These are phyloP conservation scores for Poeciliopsis gracilis DNA, from an alignment of 2,797 vertebrate species.

Conservation along the genomic window DNA sequence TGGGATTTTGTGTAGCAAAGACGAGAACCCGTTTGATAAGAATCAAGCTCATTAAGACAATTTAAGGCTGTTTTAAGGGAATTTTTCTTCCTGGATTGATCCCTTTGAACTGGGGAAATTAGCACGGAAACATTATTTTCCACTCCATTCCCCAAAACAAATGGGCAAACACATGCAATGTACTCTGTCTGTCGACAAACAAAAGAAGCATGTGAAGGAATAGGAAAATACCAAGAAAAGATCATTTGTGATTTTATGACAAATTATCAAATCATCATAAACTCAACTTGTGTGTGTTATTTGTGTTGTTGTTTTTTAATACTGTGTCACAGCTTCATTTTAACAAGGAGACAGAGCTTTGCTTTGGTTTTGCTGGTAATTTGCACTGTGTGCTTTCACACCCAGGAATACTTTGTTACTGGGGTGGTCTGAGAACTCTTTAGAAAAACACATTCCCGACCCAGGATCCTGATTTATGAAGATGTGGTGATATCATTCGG, in stretches of 20 bases:
- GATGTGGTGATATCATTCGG: conserved; percentile 70
- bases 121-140: conserved; percentile 69
- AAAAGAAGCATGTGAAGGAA: conserved; percentile 50
- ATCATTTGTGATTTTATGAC: conserved; percentile 38
- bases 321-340: conserved; percentile 8
- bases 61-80: conserved; percentile 70
- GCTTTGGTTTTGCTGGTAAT: conserved; percentile 13
- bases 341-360: conserved; percentile 5
- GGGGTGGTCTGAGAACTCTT: conserved; percentile 54
- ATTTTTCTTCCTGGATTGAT: conserved; percentile 62
- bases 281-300: conserved; percentile 6
- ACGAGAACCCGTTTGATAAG: conserved; percentile 51
- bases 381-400: conserved; percentile 50
- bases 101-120: conserved; percentile 74
- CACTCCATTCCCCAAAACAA: conserved; percentile 66
- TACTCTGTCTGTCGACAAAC: conserved; percentile 37
- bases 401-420: conserved; percentile 51
- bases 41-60: conserved; percentile 66
- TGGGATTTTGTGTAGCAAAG: conserved; percentile 61
- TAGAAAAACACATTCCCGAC: conserved; percentile 46
- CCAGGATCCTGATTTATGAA: conserved; percentile 54
- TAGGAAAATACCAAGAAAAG: conserved; percentile 36
- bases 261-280: conserved; percentile 39
- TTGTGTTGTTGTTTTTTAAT: neutral
- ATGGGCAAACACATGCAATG: conserved; percentile 63